Evolutionary conservation across 2,888 invertebrate species (phyloP).

Genomic region (Lissonota sp.): DNA sequence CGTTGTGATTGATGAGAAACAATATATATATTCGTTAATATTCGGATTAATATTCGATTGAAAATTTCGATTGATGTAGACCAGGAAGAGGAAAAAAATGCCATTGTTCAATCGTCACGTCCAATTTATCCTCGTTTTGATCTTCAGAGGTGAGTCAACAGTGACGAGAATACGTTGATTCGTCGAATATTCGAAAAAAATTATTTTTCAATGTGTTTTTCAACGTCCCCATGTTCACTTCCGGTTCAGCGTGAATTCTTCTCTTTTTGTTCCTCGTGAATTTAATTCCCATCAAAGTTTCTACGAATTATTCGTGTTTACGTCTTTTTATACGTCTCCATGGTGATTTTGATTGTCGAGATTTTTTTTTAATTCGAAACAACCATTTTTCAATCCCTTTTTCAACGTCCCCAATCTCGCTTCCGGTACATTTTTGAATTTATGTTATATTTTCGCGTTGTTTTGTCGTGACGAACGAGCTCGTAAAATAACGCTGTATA

Average conservation of each 20-base stretch:
- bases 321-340: too few species aligned
- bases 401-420: not conserved
- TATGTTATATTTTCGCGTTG: not conserved
- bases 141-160: constrained; percentile 60
- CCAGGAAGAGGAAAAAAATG: constrained; percentile 52
- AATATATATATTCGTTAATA: not conserved
- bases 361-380: too few species aligned
- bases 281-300: too few species aligned
- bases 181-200: not conserved
- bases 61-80: constrained; percentile 59
- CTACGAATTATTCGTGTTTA: too few species aligned
- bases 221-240: too few species aligned
- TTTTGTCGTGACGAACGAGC: constrained; percentile 40
- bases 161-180: too few species aligned
- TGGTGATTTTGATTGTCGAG: too few species aligned
- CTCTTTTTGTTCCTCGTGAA: too few species aligned
- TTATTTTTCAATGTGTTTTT: not conserved
- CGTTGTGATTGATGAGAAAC: not conserved
- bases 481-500: constrained; percentile 36
- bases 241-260: too few species aligned
- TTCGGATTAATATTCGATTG: constrained; percentile 5
- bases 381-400: not conserved
- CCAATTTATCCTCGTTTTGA: constrained; percentile 57
- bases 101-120: constrained; percentile 54
- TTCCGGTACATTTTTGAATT: not conserved